These are phyloP conservation scores for Dromius quadrimaculatus DNA, from an alignment of 2,888 invertebrate genomes.

Conservation along the genomic window DNA sequence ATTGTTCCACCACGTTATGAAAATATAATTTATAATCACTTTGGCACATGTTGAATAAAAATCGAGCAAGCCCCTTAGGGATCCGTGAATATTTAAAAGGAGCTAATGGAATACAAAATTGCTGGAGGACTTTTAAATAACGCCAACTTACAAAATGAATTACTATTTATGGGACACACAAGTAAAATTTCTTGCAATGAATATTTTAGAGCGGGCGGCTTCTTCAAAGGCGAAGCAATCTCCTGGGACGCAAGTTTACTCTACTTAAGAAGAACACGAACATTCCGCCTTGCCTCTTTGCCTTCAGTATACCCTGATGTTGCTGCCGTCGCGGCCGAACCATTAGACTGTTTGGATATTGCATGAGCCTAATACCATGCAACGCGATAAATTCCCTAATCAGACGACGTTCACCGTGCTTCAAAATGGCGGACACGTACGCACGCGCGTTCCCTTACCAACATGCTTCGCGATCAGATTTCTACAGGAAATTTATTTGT, in stretches of 20 bases:
- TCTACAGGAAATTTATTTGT: no score
- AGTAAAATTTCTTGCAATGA: conserved; percentile 60
- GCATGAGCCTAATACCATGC: conserved; percentile 52
- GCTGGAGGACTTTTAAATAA: conserved; percentile 52
- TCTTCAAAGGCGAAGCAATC: conserved; percentile 47
- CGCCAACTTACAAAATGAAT: conserved; percentile 56
- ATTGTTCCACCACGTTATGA: conserved; percentile 41
- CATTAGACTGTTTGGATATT: conserved; percentile 52
- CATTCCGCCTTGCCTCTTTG: not conserved
- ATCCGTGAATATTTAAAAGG: conserved; percentile 47
- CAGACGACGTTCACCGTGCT: conserved; percentile 15
- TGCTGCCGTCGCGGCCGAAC: conserved; percentile 23
- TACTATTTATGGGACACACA: conserved; percentile 58
- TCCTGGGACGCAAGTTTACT: conserved; percentile 49
- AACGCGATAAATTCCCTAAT: conserved; percentile 51
- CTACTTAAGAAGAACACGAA: conserved; percentile 46
- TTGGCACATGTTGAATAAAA: conserved; percentile 49
- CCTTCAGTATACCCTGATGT: not conserved
- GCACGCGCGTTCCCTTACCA: conserved; percentile 16
- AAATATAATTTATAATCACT: conserved; percentile 53
- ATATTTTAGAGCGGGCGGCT: conserved; percentile 59
- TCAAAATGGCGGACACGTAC: conserved; percentile 6
- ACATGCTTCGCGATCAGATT: conserved; percentile 25
- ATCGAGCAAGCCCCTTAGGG: conserved; percentile 43
- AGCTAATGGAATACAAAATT: conserved; percentile 52